A percentile compares a stretch with the other conserved stretches of the same genome.
Conservation (phyloP, 2,113 vertebrate species). For the Cacatua alba region DNA sequence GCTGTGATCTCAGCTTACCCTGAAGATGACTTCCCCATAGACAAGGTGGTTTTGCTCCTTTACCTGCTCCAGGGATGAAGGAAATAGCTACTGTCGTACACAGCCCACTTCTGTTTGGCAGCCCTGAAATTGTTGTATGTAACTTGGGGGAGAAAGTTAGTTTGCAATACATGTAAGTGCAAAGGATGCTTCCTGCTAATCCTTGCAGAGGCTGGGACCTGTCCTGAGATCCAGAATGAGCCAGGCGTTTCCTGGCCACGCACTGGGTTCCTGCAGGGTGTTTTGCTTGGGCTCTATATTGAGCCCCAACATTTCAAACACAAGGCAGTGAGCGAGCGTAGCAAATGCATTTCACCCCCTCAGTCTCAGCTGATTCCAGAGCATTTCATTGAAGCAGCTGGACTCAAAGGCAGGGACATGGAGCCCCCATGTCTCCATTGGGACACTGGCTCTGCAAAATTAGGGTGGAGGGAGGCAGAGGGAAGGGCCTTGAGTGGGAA, state of each 20-base stretch:
- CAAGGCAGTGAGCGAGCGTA: background rate
- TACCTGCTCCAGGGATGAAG: background rate
- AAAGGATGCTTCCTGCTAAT: background rate
- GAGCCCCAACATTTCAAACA: background rate
- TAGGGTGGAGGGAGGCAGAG: background rate
- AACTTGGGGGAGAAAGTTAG: background rate
- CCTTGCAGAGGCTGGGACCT: background rate
- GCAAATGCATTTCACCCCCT: background rate
- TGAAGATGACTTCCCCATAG: background rate
- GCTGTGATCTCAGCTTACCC: background rate
- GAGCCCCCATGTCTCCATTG: background rate
- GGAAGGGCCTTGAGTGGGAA: background rate
- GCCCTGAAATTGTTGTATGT: background rate
- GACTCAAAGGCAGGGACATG: background rate
- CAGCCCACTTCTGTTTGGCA: background rate
- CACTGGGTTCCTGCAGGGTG: background rate
- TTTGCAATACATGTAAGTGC: fast-evolving
- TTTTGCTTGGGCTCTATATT: background rate
- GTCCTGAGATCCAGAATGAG: background rate
- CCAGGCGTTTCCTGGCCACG: fast-evolving
- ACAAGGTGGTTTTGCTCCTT: background rate
- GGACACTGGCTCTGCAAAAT: background rate
- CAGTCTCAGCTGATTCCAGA: background rate
- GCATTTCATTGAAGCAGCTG: background rate
- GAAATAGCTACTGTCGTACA: background rate